Base-by-base conservation (phyloP, 2,797 vertebrate genomes). In the Hapalemur alaotrensis region DNA sequence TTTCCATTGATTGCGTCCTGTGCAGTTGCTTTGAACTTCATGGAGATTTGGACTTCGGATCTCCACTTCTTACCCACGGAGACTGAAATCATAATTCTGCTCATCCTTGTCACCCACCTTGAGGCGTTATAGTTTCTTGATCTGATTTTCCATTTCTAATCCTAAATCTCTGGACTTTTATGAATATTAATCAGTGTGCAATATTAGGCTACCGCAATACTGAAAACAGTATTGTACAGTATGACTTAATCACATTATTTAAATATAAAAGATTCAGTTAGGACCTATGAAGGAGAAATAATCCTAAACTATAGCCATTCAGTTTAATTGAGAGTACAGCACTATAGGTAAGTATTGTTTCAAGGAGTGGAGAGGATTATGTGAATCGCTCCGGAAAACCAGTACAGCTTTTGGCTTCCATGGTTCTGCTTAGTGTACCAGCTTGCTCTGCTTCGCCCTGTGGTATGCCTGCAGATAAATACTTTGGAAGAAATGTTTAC, bases 401-500 rank as follows among this genome's bases (percentile, higher is more conserved):
- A 82, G 78, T 8, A 43, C 83, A 25, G 52, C 43, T 82, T 57
- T 54, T 5, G 2, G 28, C 22, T 78, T 41, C 50, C 18, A 0
- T 9, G 32, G 20, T 48, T 61, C 72, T 20, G 41, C 83, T 91
- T 25, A 52, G 63, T 57, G 48, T 46, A 20, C n/a, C 32, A 54
- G 35, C 41, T 50, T 85, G 57, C 43, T 96, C 85, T 94, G 65
- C 69, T 91, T 97, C 43, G 38, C 41, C 18, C 43, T 69, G 30
- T 73, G 41, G 43, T 69, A 28, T 75, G 80, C 20, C 52, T 50
- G 35, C 30, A 92, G 79, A 97, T 88, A 95, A 95, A 94, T 22
- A 89, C 15, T 84, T 85, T 52, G 52, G 23, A 91, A 93, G 81
- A 87, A 92, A 96, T 80, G 75, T 94, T 96, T 94, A 93, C 59